A percentile compares a stretch with the other conserved stretches of the same genome.
phyloP scores from a whole-genome alignment of 2,888 invertebrate species.

The Metopia argyrocephala region DNA sequence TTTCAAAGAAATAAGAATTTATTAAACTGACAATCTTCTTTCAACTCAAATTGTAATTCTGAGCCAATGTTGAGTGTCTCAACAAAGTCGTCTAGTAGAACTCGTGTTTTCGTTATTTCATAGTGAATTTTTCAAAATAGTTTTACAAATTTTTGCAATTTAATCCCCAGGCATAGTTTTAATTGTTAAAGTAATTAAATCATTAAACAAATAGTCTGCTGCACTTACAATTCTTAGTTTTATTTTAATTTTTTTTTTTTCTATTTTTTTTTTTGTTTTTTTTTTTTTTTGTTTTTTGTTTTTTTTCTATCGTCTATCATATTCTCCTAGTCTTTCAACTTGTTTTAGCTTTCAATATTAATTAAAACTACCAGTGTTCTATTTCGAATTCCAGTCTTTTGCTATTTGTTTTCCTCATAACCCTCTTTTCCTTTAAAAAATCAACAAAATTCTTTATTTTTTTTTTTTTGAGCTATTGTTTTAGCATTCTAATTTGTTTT shows the following conservation, averaged over 20 bases:
- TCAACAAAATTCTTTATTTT: neutral
- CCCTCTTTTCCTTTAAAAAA: neutral
- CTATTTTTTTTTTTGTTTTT: neutral
- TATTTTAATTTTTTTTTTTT: neutral
- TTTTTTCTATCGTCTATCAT: no score
- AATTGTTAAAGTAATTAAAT: neutral
- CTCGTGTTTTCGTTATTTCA: no score
- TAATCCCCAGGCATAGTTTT: neutral
- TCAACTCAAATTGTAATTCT: no score
- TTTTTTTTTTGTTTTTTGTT: neutral
- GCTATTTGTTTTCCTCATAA: constrained; percentile 30
- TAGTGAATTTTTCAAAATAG: no score
- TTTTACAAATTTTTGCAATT: no score
- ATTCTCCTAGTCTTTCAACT: constrained; percentile 24
- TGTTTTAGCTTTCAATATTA: constrained; percentile 64
- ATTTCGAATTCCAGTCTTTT: constrained; percentile 59
- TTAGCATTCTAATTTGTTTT: neutral
- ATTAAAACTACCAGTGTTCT: constrained; percentile 66
- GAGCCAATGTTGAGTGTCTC: no score
- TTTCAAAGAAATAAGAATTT: no score
- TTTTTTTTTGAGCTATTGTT: neutral
- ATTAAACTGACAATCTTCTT: no score
- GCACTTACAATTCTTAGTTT: neutral
- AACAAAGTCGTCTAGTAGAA: no score
- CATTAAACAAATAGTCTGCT: neutral